Percentiles rank a stretch among this genome's conserved stretches.
These are phyloP conservation scores for Calypte anna DNA, from an alignment of 2,113 vertebrate genomes.

Conservation along the genomic window DNA sequence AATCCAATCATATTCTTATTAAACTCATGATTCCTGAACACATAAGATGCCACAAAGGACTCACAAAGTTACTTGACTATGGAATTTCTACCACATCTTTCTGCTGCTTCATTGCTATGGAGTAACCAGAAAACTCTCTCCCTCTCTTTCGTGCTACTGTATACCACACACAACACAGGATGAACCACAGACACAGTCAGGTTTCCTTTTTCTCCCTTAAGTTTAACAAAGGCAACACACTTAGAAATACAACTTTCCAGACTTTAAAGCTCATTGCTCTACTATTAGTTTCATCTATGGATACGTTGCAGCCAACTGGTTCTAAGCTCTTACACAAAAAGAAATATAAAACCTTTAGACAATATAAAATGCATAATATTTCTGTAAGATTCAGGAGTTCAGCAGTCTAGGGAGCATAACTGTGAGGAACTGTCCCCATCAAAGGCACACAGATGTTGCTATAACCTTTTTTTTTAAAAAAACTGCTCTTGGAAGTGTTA, in stretches of 20 bases:
- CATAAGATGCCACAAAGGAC: neutral
- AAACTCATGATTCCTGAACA: neutral
- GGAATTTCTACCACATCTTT: neutral
- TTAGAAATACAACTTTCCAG: neutral
- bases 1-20: neutral
- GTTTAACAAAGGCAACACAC: neutral
- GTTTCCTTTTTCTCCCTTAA: neutral
- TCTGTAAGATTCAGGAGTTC: slow-evolving; percentile 6
- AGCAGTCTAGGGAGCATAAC: neutral
- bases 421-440: slow-evolving; percentile 37
- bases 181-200: neutral
- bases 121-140: neutral
- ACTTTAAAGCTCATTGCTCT: neutral
- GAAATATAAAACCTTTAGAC: neutral
- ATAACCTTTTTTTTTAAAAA: slow-evolving; percentile 54
- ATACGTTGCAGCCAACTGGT: neutral
- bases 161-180: neutral
- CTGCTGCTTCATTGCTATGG: neutral
- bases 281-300: neutral
- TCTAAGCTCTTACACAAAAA: neutral
- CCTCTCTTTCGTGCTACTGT: neutral
- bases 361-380: neutral
- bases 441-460: slow-evolving; percentile 62
- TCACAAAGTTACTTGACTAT: neutral
- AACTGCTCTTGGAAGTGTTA: slow-evolving; percentile 6